Evolutionary conservation across 2,888 invertebrate genomes (phyloP).

Genomic region (Operophtera brumata): DNA sequence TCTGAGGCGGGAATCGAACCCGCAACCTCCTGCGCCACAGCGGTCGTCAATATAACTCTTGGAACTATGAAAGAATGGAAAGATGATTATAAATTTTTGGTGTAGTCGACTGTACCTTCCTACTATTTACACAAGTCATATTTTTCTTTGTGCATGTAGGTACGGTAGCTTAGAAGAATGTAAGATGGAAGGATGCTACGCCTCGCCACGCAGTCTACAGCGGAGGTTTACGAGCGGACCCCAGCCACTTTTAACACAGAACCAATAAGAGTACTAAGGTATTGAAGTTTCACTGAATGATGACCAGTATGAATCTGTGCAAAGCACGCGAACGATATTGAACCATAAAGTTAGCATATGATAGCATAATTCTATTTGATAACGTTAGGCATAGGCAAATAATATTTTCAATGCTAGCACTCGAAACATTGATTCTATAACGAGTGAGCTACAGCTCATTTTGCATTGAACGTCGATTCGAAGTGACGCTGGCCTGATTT

Average conservation of each 20-base stretch:
- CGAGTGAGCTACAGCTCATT: not conserved
- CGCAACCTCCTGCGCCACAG: too few species aligned
- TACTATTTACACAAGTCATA: not conserved
- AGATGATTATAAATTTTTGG: too few species aligned
- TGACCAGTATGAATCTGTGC: not conserved
- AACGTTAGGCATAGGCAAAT: not conserved
- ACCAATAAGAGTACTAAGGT: not conserved
- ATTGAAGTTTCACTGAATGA: not conserved
- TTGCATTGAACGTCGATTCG: not conserved
- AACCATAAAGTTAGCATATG: not conserved
- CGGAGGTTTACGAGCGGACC: conserved; percentile 72
- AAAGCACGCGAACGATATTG: not conserved
- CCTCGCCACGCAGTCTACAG: conserved; percentile 79
- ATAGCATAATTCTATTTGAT: not conserved
- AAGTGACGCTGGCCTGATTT: conserved; percentile 13
- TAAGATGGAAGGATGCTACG: conserved; percentile 46
- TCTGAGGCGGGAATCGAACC: too few species aligned
- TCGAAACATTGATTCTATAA: not conserved
- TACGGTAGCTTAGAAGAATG: conserved; percentile 35
- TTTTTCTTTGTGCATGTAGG: not conserved
- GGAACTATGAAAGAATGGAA: too few species aligned
- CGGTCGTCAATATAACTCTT: too few species aligned
- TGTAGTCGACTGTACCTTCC: too few species aligned
- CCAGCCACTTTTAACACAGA: conserved; percentile 63
- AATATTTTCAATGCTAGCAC: not conserved